Percentiles rank a stretch among this genome's conserved stretches.
Evolutionary conservation across 2,888 invertebrate species (phyloP).

Genomic region (Limnephilus lunatus): DNA sequence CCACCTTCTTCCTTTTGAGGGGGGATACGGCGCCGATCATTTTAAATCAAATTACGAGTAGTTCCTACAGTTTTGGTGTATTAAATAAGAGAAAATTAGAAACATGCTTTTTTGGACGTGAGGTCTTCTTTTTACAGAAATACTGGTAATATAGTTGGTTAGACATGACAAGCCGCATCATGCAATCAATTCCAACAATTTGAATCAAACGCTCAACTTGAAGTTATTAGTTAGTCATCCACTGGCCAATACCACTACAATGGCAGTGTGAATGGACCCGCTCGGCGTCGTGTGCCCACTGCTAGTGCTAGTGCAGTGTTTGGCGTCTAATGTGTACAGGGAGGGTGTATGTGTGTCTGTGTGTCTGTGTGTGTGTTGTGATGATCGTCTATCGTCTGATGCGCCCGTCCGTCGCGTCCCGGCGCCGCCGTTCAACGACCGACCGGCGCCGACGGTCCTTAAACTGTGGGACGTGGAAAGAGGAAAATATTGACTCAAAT

Average conservation of each 20-base stretch:
- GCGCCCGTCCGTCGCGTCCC: slow-evolving; percentile 10
- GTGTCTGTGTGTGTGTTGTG: too few species aligned
- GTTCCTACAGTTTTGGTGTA: too few species aligned
- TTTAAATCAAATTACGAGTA: too few species aligned
- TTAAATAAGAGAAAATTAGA: too few species aligned
- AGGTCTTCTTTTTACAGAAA: too few species aligned
- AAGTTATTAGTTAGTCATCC: background rate
- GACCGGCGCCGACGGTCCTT: background rate
- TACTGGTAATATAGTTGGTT: background rate
- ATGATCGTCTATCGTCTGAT: background rate
- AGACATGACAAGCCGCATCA: background rate
- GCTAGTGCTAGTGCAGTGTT: background rate
- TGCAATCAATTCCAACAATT: background rate
- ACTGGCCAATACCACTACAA: background rate
- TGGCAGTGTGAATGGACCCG: background rate
- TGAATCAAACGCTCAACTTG: background rate
- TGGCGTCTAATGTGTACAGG: background rate
- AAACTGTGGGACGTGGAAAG: slow-evolving; percentile 9
- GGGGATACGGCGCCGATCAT: too few species aligned
- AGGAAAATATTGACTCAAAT: background rate
- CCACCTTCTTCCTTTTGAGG: too few species aligned
- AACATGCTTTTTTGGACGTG: too few species aligned
- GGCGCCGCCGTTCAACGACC: slow-evolving; percentile 36
- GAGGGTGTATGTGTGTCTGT: background rate
- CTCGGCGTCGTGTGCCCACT: background rate